phyloP scores from a whole-genome alignment of 1,140 invertebrate genomes.

The Gerris buenoi region DNA sequence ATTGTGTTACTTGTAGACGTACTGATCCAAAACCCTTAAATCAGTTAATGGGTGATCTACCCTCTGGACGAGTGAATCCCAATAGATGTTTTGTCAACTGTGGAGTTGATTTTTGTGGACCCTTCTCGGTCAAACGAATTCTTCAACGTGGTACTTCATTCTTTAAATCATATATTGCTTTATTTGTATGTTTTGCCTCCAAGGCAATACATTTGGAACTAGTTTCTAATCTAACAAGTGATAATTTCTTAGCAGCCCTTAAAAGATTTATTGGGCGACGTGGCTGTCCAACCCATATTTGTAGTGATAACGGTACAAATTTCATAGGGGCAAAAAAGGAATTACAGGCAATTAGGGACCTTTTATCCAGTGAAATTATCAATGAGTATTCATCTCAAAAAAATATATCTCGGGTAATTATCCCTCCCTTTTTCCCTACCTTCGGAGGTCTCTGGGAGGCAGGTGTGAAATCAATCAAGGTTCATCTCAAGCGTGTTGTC shows the following conservation, averaged over 20 bases:
- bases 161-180: constrained; percentile 8
- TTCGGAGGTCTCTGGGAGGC: constrained; percentile 27
- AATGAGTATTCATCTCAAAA: not conserved
- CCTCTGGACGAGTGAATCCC: constrained; percentile 8
- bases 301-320: constrained; percentile 13
- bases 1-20: constrained; percentile 14
- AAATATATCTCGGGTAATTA: constrained; percentile 5
- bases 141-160: not conserved
- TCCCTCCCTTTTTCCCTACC: constrained; percentile 6
- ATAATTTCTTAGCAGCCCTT: constrained; percentile 21
- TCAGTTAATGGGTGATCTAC: constrained; percentile 17
- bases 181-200: constrained; percentile 24
- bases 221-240: constrained; percentile 19
- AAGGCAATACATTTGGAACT: constrained; percentile 25
- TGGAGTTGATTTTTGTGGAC: constrained; percentile 9
- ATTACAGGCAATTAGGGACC: not conserved
- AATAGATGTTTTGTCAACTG: constrained; percentile 12
- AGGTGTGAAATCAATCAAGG: constrained; percentile 22
- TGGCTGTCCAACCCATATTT: constrained; percentile 8
- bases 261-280: constrained; percentile 21
- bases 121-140: constrained; percentile 9
- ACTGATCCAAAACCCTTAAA: not conserved
- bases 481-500: constrained; percentile 18
- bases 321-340: constrained; percentile 14
- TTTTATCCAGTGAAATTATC: not conserved